Evolutionary conservation across 2,888 invertebrate genomes (phyloP), one percentile per base, ranked within the genome.

Genomic region (Caenorhabditis angaria): DNA sequence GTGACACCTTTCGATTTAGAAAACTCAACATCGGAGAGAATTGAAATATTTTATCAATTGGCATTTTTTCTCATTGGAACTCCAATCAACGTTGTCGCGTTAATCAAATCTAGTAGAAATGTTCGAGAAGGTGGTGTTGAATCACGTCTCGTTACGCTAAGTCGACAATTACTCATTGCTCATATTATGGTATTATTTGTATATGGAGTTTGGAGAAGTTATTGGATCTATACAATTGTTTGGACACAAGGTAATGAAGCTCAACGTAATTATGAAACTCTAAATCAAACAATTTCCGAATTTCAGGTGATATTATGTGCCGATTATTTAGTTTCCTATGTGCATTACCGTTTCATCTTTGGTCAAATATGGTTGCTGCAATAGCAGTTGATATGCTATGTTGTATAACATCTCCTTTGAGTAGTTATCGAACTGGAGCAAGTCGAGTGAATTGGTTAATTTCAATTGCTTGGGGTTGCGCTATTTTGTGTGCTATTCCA

Each of bases 321-420:
- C 76, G 77, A 54, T 57, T 82, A 29, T 84, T 77, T 70, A 83
- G 82, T 25, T 82, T 83, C 59, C 73, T 81, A 22, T 71, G 71
- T 27, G 82, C 84, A 25, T 70, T 84, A 20, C 84, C 84, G 6
- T 84, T 84, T 62, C 84, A 84, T 71, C 73, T 84, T 29, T 84
- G 84, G 84, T 83, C 83, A 50, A 84, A 84, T 54, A 77, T 84
- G 71, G 84, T 84, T 2, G 84, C 84, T 5, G 83, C 83, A 8
- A 81, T 84, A 50, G 84, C 84, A 51, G 71, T 83, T 48, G 84
- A 84, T 55, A 84, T 84, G 84, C 73, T 84, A 10, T 84, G 77
- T 60, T 84, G 83, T 61, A 83, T 84, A 48, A 75, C 77, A 55
- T 77, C 78, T 25, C 84, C 84, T 8, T 59, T 84, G 61, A 80